These are phyloP conservation scores for Polypedilum pembai DNA, from an alignment of 1,140 invertebrate genomes.

Conservation along the genomic window DNA sequence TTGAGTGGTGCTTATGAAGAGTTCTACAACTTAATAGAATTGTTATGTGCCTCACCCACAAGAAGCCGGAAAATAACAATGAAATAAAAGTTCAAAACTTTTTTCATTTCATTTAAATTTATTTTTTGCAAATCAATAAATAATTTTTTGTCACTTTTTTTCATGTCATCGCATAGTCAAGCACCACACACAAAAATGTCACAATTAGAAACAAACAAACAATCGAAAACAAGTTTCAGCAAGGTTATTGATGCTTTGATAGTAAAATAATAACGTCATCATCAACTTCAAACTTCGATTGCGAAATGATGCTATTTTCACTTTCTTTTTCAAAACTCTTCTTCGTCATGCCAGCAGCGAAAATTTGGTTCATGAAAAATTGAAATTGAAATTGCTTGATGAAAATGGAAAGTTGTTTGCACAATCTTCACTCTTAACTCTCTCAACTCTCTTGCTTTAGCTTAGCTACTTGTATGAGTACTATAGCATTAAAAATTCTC, in stretches of 20 bases:
- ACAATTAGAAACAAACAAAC: background rate
- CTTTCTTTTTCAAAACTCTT: background rate
- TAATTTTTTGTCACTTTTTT: too few relatives aligned
- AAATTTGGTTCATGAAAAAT: constrained; percentile 18
- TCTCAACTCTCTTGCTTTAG: background rate
- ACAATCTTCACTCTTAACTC: background rate
- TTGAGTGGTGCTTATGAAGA: too few relatives aligned
- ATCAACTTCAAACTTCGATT: background rate
- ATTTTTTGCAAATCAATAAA: too few relatives aligned
- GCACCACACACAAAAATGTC: background rate
- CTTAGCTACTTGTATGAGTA: background rate
- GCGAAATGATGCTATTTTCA: background rate
- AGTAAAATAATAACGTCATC: background rate
- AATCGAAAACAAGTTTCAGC: background rate
- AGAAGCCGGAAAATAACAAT: too few relatives aligned
- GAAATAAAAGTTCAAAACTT: too few relatives aligned
- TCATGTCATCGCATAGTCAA: too few relatives aligned
- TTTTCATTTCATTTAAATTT: too few relatives aligned
- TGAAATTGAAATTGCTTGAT: background rate
- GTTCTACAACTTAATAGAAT: too few relatives aligned
- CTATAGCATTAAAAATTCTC: background rate
- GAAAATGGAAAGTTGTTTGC: constrained; percentile 4
- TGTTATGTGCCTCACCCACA: too few relatives aligned
- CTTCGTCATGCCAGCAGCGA: background rate
- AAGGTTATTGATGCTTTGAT: constrained; percentile 13